Base-by-base conservation (phyloP, 2,888 invertebrate genomes). In the Silvanus unidentatus region DNA sequence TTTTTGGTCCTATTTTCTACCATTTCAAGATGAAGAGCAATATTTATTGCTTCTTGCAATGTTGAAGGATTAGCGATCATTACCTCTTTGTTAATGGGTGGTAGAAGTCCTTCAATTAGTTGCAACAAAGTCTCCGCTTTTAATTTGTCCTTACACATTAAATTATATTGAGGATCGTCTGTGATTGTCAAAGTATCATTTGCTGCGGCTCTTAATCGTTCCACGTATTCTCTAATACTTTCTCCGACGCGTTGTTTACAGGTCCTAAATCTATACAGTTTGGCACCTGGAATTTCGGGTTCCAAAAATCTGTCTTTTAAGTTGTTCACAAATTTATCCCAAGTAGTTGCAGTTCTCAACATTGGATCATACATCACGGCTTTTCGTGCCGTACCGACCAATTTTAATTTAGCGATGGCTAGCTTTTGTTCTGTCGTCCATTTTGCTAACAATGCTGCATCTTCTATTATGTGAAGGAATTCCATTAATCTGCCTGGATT, bases 321-420 rank as follows among this genome's bases (percentile, higher is more conserved):
- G 13, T 15, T 4, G 4, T 16, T 16, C n/a, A 16, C 14, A 16
- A 37, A 37, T 6, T 13, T n/a, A 12, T 9, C 14, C 37, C 37
- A 37, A 3, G 3, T 3, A 16, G 4, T 11, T n/a, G 10, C 15
- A 15, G 4, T 12, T 10, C 16, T 3, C 3, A n/a, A 4, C 15
- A 8, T 5, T 5, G 14, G 16, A 16, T 37, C 37, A 13, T 6
- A 9, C 5, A 15, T 13, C 3, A 37, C 4, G 5, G 37, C 15
- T 16, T 16, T 37, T 37, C 16, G 3, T 4, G 37, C 37, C n/a
- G 5, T 9, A 5, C 37, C 37, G 3, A 15, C 8, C 4, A 37
- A 37, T 37, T 37, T 37, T 37, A 37, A 37, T 16, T 16, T 37
- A 4, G 37, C 37, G 12, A 37, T 37, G 16, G 14, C 5, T n/a